Conservation (phyloP, 2,888 invertebrate genomes). For the Strigamia transsilvanica region DNA sequence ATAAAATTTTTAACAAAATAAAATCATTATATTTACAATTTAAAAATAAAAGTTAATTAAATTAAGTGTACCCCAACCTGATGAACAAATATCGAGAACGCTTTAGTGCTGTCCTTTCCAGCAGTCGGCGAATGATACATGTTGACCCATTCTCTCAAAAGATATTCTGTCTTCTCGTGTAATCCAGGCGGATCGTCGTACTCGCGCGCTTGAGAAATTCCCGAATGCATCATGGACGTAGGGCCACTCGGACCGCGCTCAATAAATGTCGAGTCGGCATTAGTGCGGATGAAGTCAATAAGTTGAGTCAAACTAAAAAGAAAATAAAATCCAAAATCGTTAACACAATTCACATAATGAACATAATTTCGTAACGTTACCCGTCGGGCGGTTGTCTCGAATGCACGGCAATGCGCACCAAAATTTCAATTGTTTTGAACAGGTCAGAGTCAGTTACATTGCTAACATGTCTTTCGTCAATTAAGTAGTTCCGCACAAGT, state of each 20-base stretch:
- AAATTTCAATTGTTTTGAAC: conserved; percentile 83
- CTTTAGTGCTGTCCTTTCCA: conserved; percentile 72
- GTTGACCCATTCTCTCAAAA: conserved; percentile 94
- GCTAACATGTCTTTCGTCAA: conserved; percentile 79
- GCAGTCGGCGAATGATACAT: conserved; percentile 80
- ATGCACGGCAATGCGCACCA: conserved; percentile 79
- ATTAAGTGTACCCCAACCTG: conserved; percentile 65
- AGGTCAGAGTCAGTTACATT: conserved; percentile 85
- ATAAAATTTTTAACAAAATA: background rate
- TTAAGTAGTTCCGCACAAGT: conserved; percentile 81
- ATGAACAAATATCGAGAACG: conserved; percentile 92
- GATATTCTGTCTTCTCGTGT: conserved; percentile 91
- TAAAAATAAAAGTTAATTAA: conserved; percentile 8
- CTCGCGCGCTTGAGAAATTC: conserved; percentile 85
- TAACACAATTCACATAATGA: background rate
- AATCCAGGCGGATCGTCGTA: conserved; percentile 93
- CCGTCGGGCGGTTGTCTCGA: conserved; percentile 84
- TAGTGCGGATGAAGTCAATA: conserved; percentile 81
- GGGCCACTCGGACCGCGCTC: conserved; percentile 82
- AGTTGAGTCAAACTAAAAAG: conserved; percentile 72
- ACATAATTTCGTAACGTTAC: conserved; percentile 62
- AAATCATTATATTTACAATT: background rate
- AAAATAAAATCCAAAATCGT: background rate
- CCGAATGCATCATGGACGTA: conserved; percentile 90
- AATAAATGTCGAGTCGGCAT: conserved; percentile 77